Evolutionary conservation across 2,113 vertebrate species (phyloP).

Genomic region (Chiloscyllium plagiosum): DNA sequence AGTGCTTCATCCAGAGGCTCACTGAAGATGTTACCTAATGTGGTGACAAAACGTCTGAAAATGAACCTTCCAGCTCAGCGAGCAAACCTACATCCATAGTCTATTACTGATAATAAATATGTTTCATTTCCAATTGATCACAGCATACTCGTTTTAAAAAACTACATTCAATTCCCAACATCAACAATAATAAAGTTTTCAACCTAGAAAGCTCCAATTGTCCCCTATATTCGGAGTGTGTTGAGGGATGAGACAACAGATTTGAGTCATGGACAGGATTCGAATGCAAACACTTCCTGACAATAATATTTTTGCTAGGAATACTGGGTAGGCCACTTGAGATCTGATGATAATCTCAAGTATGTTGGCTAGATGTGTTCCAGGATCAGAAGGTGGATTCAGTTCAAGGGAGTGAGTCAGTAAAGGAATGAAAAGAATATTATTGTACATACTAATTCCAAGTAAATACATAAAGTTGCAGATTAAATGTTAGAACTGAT

Average conservation of each 20-base stretch:
- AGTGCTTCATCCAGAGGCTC: too few species aligned
- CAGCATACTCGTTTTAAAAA: not conserved
- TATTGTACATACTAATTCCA: too few species aligned
- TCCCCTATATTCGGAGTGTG: not conserved
- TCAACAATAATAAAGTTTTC: not conserved
- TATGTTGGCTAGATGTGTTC: not conserved
- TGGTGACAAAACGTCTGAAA: too few species aligned
- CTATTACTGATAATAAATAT: not conserved
- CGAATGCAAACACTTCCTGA: not conserved
- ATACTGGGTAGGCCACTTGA: not conserved
- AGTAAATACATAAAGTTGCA: not conserved
- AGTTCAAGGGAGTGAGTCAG: not conserved
- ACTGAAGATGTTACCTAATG: too few species aligned
- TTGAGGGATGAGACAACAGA: not conserved
- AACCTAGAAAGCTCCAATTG: not conserved
- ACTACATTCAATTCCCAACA: not conserved
- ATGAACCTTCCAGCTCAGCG: too few species aligned
- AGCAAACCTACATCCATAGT: not conserved
- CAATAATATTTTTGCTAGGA: not conserved
- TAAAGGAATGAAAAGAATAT: not conserved
- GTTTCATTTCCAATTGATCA: not conserved
- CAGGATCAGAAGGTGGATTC: not conserved
- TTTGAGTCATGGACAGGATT: not conserved
- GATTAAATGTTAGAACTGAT: not conserved
- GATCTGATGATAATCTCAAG: not conserved